phyloP scores from a whole-genome alignment of 2,888 invertebrate species.

The Stomorhina lunata region DNA sequence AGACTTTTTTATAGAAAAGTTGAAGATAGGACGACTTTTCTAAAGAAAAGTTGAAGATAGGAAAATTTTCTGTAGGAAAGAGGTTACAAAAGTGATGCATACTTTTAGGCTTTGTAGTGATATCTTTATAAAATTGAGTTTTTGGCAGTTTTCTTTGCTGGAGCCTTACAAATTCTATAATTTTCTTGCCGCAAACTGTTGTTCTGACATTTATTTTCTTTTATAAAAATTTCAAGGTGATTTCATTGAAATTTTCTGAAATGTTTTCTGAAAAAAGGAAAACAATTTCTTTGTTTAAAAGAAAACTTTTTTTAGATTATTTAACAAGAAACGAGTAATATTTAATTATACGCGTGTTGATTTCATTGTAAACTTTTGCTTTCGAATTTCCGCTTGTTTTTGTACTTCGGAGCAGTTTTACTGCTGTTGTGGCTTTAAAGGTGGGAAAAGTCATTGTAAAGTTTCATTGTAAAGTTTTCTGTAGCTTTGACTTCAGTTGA shows the following conservation, averaged over 20 bases:
- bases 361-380: slow-evolving; percentile 60
- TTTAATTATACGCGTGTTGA: slow-evolving; percentile 68
- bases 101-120: too few relatives aligned
- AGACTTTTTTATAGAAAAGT: too few relatives aligned
- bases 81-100: too few relatives aligned
- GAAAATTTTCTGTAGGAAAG: too few relatives aligned
- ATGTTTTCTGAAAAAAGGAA: too few relatives aligned
- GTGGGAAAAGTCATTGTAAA: slow-evolving; percentile 62
- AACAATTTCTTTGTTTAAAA: neutral
- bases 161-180: too few relatives aligned
- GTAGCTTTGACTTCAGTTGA: neutral
- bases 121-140: too few relatives aligned
- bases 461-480: slow-evolving; percentile 17
- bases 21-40: too few relatives aligned
- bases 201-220: neutral
- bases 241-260: neutral
- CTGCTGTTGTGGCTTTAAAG: slow-evolving; percentile 61
- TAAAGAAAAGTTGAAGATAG: too few relatives aligned
- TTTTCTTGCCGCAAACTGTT: neutral
- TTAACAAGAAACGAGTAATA: slow-evolving; percentile 55
- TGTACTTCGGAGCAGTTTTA: slow-evolving; percentile 66
- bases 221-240: slow-evolving; percentile 1
- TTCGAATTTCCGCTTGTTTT: slow-evolving; percentile 39
- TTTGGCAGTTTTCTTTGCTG: too few relatives aligned
- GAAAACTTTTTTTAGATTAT: neutral